Base-by-base conservation (phyloP, 2,888 invertebrate genomes). In the Torymus aiolomorphi region DNA sequence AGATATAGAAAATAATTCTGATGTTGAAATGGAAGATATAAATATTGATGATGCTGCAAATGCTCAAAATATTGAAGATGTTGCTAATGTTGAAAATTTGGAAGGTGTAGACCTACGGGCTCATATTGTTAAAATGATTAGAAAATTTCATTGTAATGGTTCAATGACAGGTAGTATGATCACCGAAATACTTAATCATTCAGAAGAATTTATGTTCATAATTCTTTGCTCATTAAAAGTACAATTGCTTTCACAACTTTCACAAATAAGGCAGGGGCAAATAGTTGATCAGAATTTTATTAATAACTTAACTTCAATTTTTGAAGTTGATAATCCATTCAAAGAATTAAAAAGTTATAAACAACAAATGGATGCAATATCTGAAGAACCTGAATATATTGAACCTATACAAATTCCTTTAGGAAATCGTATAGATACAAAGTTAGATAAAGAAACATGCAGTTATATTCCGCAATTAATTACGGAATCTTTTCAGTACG, bases 401-500 rank as follows among this genome's bases (percentile, higher is more conserved):
- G 8, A 61, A 20, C 61, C 61, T 20, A 10, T 20, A 61, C 10
- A 61, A 13, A 61, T 61, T 20, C 61, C 61, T 16, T 20, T 61
- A 61, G 61, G 61, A 8, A 5, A 61, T 5, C 61, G 61, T 10
- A 4, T 20, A 20, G 61, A 61, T 61, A 61, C 20, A 10, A 20
- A 20, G 14, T 61, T 61, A 12, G 61, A 61, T 20, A 61, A 61
- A 20, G 20, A 61, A 61, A 20, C 61, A 13, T 10, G 57, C n/a
- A 14, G 13, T 57, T 13, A 10, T 13, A n/a, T 57, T 57, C 57
- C 4, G 5, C 8, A 14, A 4, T n/a, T 4, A 57, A n/a, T 57
- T 57, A 57, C n/a, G 4, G 57, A 57, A 57, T 13, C 57, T 14
- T 71, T 77, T 76, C 76, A 73, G 52, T 82, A 84, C 76, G 82